Evolutionary conservation across 1,140 invertebrate genomes (phyloP).

Genomic region (Orius insidiosus): DNA sequence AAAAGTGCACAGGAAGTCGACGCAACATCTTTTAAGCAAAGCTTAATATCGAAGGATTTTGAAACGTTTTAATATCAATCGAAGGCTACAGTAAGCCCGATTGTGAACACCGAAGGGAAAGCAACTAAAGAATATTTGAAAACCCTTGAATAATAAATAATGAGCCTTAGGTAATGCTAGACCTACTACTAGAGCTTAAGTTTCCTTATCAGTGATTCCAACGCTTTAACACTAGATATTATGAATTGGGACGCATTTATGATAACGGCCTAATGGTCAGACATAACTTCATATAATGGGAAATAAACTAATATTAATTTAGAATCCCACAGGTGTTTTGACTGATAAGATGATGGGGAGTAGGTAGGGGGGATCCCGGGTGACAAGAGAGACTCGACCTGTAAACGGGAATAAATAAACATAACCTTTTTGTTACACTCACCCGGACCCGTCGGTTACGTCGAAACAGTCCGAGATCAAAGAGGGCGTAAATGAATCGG

Average conservation of each 20-base stretch:
- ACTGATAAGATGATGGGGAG: constrained; percentile 2
- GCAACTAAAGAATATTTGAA: too few relatives aligned
- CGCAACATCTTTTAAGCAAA: too few relatives aligned
- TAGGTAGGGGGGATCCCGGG: neutral
- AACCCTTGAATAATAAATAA: too few relatives aligned
- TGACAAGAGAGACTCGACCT: constrained; percentile 2
- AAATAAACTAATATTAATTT: constrained; percentile 4
- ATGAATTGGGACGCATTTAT: neutral
- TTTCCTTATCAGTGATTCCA: neutral
- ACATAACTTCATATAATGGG: neutral
- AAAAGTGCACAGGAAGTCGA: too few relatives aligned
- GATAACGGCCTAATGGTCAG: neutral
- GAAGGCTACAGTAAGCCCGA: too few relatives aligned
- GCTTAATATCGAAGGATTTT: too few relatives aligned
- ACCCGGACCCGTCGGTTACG: neutral
- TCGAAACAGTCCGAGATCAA: neutral
- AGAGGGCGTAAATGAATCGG: neutral
- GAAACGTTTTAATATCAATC: too few relatives aligned
- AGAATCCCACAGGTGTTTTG: constrained; percentile 18
- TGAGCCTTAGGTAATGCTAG: too few relatives aligned
- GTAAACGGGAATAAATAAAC: constrained; percentile 2
- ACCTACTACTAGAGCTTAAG: neutral
- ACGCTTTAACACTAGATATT: neutral
- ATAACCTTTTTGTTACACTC: neutral
- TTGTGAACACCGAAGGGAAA: too few relatives aligned